phyloP scores from a whole-genome alignment of 2,888 invertebrate genomes.

The Polydrusus tereticollis region DNA sequence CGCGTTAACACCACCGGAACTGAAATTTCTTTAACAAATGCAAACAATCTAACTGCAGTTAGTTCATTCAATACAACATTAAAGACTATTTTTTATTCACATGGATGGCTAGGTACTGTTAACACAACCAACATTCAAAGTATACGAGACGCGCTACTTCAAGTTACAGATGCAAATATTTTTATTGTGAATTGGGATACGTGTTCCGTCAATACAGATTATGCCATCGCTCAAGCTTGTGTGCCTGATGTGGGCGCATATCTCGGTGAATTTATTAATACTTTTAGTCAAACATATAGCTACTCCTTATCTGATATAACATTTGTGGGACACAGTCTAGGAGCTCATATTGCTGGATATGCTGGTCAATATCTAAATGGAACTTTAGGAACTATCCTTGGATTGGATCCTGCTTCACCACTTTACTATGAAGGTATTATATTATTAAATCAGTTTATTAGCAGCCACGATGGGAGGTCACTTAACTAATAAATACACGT shows the following conservation, averaged over 20 bases:
- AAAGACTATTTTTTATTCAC: constrained; percentile 56
- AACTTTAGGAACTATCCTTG: constrained; percentile 56
- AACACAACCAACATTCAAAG: constrained; percentile 42
- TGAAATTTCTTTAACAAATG: background rate
- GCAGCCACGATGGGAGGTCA: too few relatives aligned
- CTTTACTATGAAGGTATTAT: constrained; percentile 50
- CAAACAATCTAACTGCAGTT: background rate
- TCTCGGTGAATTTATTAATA: constrained; percentile 55
- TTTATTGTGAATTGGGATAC: constrained; percentile 61
- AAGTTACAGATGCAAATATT: constrained; percentile 56
- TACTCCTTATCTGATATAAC: constrained; percentile 49
- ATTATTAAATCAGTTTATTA: too few relatives aligned
- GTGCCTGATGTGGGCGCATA: constrained; percentile 55
- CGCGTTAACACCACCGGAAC: background rate
- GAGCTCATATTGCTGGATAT: constrained; percentile 60
- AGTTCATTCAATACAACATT: constrained; percentile 44
- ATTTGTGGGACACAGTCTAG: constrained; percentile 56
- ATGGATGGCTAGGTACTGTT: constrained; percentile 59
- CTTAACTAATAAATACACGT: too few relatives aligned
- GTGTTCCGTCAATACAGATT: constrained; percentile 51
- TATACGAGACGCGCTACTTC: constrained; percentile 53
- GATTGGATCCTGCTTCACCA: constrained; percentile 55
- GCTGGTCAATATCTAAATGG: constrained; percentile 54
- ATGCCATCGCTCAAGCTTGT: constrained; percentile 52
- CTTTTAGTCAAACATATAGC: constrained; percentile 47